phyloP scores from a whole-genome alignment of 2,888 invertebrate genomes.

The Lypha dubia region DNA sequence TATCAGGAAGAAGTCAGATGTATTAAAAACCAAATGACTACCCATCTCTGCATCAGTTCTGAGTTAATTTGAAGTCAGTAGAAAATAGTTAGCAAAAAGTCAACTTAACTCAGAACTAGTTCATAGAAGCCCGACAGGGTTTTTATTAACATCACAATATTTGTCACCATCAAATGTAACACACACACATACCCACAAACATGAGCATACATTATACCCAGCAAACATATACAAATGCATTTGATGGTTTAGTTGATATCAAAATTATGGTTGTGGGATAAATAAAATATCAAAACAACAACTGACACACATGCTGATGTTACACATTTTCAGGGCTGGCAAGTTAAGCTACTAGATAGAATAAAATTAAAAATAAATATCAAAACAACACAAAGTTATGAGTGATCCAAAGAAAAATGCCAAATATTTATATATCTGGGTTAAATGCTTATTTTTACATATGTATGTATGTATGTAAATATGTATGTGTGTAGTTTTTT shows the following conservation, averaged over 20 bases:
- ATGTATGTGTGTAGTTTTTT: no score
- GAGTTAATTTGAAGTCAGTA: no score
- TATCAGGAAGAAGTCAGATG: no score
- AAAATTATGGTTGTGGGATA: neutral
- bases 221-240: neutral
- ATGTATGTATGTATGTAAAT: neutral
- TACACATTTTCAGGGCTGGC: neutral
- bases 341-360: neutral
- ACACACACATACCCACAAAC: neutral
- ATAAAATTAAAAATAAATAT: neutral
- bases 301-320: neutral
- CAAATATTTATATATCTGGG: neutral
- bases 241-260: no score
- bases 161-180: constrained; percentile 24
- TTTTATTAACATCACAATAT: constrained; percentile 31
- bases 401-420: neutral
- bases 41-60: no score
- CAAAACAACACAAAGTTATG: neutral
- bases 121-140: no score
- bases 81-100: no score
- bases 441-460: neutral
- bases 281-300: neutral
- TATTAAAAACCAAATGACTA: no score
- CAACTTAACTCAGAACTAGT: no score
- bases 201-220: neutral